Conservation (phyloP, 2,113 vertebrate genomes). For the Vidua macroura region DNA sequence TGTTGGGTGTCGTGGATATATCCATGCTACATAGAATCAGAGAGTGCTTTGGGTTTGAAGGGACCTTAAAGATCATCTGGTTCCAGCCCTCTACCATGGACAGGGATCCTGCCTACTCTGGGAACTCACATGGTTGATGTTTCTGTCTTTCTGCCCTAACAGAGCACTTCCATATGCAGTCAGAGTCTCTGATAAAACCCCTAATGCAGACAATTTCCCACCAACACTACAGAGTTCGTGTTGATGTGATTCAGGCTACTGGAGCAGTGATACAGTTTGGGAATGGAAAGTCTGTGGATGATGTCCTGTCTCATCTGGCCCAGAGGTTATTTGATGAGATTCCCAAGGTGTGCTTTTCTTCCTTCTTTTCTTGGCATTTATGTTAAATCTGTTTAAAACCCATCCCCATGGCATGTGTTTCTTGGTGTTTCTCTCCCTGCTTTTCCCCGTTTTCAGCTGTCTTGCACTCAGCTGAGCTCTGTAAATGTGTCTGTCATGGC, state of each 20-base stretch:
- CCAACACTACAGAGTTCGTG: slow-evolving; percentile 90
- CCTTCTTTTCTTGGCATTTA: not conserved
- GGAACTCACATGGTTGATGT: not conserved
- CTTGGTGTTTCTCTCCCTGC: not conserved
- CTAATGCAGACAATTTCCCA: slow-evolving; percentile 91
- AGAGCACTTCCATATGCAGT: slow-evolving; percentile 96
- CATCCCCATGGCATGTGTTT: rapidly evolving
- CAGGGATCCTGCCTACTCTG: not conserved
- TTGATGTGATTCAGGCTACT: slow-evolving; percentile 85
- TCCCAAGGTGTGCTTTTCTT: slow-evolving; percentile 78
- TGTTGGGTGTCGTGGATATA: not conserved
- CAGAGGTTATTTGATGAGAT: slow-evolving; percentile 94
- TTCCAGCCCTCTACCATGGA: not conserved
- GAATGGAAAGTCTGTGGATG: slow-evolving; percentile 85
- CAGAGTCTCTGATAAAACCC: slow-evolving; percentile 87
- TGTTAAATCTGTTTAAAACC: not conserved
- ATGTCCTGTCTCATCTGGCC: slow-evolving; percentile 90
- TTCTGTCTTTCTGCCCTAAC: slow-evolving; percentile 27
- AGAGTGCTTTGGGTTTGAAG: not conserved
- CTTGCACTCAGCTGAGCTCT: not conserved
- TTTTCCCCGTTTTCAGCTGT: not conserved
- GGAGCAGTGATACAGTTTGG: slow-evolving; percentile 87
- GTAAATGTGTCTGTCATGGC: not conserved
- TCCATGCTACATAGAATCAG: not conserved
- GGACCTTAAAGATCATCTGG: not conserved